Conservation (phyloP, 2,888 invertebrate species). For the Eumerus sabulonum region DNA sequence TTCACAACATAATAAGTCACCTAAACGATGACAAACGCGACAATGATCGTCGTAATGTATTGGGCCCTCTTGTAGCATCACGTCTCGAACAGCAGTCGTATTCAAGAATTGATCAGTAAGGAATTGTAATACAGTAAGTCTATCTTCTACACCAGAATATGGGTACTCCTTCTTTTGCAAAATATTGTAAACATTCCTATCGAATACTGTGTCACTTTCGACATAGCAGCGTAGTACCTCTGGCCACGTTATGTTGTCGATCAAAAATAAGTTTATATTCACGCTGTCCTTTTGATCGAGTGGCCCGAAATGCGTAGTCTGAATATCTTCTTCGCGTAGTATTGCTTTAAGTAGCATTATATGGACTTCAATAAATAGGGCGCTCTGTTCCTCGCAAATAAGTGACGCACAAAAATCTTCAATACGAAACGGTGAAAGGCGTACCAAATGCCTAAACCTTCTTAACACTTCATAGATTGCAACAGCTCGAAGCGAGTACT, state of each 20-base stretch:
- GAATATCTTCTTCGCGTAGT: slow-evolving; percentile 94
- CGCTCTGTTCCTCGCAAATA: slow-evolving; percentile 94
- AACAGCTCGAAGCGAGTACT: slow-evolving; percentile 88
- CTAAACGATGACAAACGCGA: slow-evolving; percentile 93
- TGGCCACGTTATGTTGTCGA: slow-evolving; percentile 98
- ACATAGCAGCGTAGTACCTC: slow-evolving; percentile 94
- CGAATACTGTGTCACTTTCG: slow-evolving; percentile 92
- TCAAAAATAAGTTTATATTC: slow-evolving; percentile 93
- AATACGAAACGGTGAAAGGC: slow-evolving; percentile 95
- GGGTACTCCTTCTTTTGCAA: slow-evolving; percentile 91
- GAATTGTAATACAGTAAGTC: slow-evolving; percentile 91
- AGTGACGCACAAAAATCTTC: slow-evolving; percentile 98
- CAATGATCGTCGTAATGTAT: slow-evolving; percentile 96
- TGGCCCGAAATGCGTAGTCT: slow-evolving; percentile 97
- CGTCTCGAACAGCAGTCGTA: slow-evolving; percentile 95
- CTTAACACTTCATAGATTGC: slow-evolving; percentile 97
- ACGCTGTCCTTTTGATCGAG: slow-evolving; percentile 98
- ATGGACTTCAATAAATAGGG: slow-evolving; percentile 94
- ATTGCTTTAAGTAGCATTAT: slow-evolving; percentile 95
- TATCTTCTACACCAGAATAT: slow-evolving; percentile 88
- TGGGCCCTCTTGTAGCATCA: slow-evolving; percentile 95
- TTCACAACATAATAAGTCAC: slow-evolving; percentile 97
- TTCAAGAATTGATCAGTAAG: slow-evolving; percentile 96
- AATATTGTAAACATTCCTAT: slow-evolving; percentile 85
- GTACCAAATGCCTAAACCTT: slow-evolving; percentile 93